Base-by-base conservation (phyloP, 2,113 vertebrate species). In the Leptobrachium ailaonicum region DNA sequence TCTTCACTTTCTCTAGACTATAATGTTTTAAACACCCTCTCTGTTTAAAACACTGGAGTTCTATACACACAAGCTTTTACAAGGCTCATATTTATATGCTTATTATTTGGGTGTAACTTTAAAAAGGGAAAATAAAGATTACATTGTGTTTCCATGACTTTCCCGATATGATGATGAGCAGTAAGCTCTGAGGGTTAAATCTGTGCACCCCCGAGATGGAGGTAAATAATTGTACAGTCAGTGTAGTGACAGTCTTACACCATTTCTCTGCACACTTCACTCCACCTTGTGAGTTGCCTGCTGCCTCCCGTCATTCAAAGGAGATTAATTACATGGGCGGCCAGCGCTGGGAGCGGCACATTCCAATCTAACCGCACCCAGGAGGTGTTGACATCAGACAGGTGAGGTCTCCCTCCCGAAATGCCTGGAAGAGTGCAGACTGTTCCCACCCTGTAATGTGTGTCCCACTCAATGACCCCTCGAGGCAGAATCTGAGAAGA, bases 231-330 rank as follows among this genome's bases (percentile, higher is more conserved):
- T 3, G 13, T 14, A 68, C 42, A 73, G 43, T 67, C 32, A 47
- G 71, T 3, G 13, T 11, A 60, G 56, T 60, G 56, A 69, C 54
- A 73, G 71, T 45, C 56, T 64, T 73, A 58, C 67, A 70, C 14
- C 12, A 47, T 53, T 32, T 41, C 12, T 20, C 44, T 73, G 41
- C 43, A 68, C 58, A 77, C 77, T 84, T 40, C 76, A 87, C 88
- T 87, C 82, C 80, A 88, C 88, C 89, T 92, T 88, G 90, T 90
- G 83, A 86, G 88, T 89, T 88, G 92, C 92, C 92, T 92, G 92
- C 91, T 94, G 93, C 92, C 92, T 92, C 91, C 93, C 92, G 92
- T 94, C 93, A 94, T 88, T 93, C 78, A 85, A 40, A 68, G 8
- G 88, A 91, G 92, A 94, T 94, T 93, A 93, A 94, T 94, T 91